Conservation (phyloP, 2,113 vertebrate species). For the Dryoscopus gambensis region DNA sequence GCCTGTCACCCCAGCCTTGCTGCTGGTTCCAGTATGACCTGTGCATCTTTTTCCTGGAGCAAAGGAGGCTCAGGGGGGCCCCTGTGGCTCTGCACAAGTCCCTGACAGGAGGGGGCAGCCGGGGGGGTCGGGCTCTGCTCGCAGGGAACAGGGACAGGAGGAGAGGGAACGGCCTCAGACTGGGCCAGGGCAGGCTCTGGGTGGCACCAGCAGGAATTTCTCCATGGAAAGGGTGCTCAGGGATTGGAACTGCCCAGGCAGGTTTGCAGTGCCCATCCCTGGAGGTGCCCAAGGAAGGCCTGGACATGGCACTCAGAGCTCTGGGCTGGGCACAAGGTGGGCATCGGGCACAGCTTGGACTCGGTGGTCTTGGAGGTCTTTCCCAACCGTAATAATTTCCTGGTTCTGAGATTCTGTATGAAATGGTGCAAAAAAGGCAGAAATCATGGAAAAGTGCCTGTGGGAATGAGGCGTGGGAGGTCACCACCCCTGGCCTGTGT, state of each 20-base stretch:
- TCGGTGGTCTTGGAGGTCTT: neutral
- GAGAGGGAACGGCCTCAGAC: neutral
- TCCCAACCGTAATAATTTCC: neutral
- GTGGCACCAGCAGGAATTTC: neutral
- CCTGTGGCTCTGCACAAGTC: neutral
- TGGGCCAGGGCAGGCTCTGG: neutral
- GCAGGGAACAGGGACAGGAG: neutral
- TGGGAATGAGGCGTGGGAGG: neutral
- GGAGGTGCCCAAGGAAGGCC: neutral
- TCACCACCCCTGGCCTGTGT: neutral
- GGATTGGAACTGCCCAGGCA: neutral
- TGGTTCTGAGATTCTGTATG: neutral
- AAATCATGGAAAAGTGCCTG: accelerated
- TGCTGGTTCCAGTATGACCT: neutral
- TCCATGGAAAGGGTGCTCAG: accelerated
- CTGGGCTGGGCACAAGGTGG: neutral
- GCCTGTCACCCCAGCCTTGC: neutral
- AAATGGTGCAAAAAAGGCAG: neutral
- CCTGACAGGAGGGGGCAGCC: too few species aligned
- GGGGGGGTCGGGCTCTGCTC: too few species aligned
- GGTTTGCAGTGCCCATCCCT: neutral
- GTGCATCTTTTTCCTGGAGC: neutral
- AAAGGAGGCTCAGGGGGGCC: neutral
- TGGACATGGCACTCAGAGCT: accelerated
- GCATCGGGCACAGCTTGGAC: neutral